These are phyloP conservation scores for Melanophora roralis DNA, from an alignment of 2,888 invertebrate genomes.

Conservation along the genomic window DNA sequence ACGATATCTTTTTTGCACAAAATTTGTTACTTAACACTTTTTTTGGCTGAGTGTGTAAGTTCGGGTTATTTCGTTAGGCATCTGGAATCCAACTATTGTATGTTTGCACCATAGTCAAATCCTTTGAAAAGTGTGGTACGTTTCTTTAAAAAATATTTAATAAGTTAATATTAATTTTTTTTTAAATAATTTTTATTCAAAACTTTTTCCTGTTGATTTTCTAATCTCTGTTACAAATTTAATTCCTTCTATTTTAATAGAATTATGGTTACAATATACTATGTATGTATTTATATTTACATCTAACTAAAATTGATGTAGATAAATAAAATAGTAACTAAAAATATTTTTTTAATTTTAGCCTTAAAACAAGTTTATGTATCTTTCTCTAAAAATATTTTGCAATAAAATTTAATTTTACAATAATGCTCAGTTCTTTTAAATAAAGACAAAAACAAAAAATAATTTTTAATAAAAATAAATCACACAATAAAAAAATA, in stretches of 20 bases:
- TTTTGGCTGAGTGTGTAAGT: too few species aligned
- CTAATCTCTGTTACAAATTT: conserved; percentile 48
- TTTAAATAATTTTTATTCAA: background rate
- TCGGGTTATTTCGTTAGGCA: too few species aligned
- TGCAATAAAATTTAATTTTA: conserved; percentile 6
- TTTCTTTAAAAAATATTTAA: background rate
- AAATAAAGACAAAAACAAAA: conserved; percentile 5
- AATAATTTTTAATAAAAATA: background rate
- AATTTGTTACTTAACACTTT: too few species aligned
- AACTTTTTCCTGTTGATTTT: background rate
- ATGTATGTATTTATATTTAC: conserved; percentile 24
- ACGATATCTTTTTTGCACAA: too few species aligned
- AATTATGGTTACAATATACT: too few species aligned
- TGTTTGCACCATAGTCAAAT: too few species aligned
- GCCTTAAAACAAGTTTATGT: conserved; percentile 19
- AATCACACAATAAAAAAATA: background rate
- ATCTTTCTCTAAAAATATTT: background rate
- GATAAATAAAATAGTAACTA: background rate
- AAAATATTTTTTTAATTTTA: conserved; percentile 19
- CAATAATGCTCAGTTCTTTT: conserved; percentile 39
- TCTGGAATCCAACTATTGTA: too few species aligned
- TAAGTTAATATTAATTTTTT: background rate
- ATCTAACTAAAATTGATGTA: conserved; percentile 13
- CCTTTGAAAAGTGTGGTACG: too few species aligned
- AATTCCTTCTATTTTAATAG: conserved; percentile 10